A percentile compares a stretch with the other conserved stretches of the same genome.
These are phyloP conservation scores for Drosophila nigromelanica DNA, from an alignment of 1,140 invertebrate species.

Conservation along the genomic window DNA sequence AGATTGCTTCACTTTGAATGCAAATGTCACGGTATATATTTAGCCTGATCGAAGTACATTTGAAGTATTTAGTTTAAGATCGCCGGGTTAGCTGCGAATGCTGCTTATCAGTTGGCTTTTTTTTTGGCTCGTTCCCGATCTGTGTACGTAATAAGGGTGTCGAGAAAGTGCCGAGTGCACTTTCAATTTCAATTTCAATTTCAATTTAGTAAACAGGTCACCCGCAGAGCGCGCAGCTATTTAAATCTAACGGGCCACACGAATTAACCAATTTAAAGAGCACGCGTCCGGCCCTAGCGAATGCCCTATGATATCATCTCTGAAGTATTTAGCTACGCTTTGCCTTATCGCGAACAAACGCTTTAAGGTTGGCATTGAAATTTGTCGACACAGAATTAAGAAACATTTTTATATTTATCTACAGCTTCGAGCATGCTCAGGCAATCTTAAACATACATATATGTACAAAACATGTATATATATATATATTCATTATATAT, in stretches of 20 bases:
- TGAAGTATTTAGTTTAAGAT: conserved; percentile 60
- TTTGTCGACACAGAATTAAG: conserved; percentile 44
- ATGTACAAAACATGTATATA: not conserved
- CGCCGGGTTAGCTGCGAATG: conserved; percentile 26
- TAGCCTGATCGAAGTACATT: conserved; percentile 37
- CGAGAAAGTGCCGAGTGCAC: conserved; percentile 28
- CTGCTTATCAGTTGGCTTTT: conserved; percentile 63
- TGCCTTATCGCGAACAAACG: conserved; percentile 32
- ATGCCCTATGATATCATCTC: conserved; percentile 76
- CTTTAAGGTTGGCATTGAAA: conserved; percentile 68
- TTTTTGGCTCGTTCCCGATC: conserved; percentile 25
- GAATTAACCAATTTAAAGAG: conserved; percentile 12
- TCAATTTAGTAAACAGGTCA: conserved; percentile 73
- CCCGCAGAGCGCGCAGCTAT: conserved; percentile 12
- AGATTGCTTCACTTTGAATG: conserved; percentile 43
- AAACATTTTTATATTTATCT: conserved; percentile 68
- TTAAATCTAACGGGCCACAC: conserved; percentile 3
- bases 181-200: conserved; percentile 74
- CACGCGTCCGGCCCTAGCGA: conserved; percentile 16
- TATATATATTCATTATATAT: not conserved
- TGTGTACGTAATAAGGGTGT: conserved; percentile 57
- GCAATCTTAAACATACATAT: conserved; percentile 8
- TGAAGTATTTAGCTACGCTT: conserved; percentile 63
- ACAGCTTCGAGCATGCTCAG: conserved; percentile 21
- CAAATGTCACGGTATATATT: conserved; percentile 65